Evolutionary conservation across 2,888 invertebrate genomes (phyloP), one percentile per base, ranked within the genome.

Genomic region (Hemistola chrysoprasaria): DNA sequence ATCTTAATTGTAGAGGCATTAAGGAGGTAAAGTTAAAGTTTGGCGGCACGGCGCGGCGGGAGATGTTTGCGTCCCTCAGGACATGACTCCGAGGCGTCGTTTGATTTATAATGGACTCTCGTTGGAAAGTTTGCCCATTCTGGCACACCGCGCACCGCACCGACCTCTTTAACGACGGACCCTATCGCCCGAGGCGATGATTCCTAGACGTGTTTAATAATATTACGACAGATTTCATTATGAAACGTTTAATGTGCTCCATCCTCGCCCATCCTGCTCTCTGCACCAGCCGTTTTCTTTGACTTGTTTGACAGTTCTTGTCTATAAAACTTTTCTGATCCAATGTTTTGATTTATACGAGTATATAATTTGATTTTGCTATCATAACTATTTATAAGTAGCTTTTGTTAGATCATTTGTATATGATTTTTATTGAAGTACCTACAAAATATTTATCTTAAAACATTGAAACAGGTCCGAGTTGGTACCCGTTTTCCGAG

Each of bases 51-150:
- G 68, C 77, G 63, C 78, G 68, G 68, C 62, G 82, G 82, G 79
- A 80, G 82, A 79, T 73, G 81, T 69, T 66, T 66, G 66, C 78
- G 80, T 84, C 87, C 87, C 87, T 84, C 80, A 83, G 81, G 88
- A 87, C 77, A 84, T 85, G 86, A 80, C 87, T 79, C 66, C 76
- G 69, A 85, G 87, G 86, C 87, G 81, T 86, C 87, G 81, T 87
- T 87, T 87, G 88, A 88, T 88, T 88, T 88, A 88, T 88, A 88
- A 88, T 88, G 87, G 88, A 87, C 85, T 86, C 83, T 86, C 83
- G 85, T 83, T 78, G 85, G 76, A 82, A 88, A 88, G 80, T 88
- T 88, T 81, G 75, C 78, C 87, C 86, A 87, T 88, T 87, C 80
- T 78, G 42, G 35, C 75, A n/a, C n/a, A n/a, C n/a, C n/a, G n/a